Evolutionary conservation across 2,113 vertebrate genomes (phyloP).

Genomic region (Struthidea cinerea): DNA sequence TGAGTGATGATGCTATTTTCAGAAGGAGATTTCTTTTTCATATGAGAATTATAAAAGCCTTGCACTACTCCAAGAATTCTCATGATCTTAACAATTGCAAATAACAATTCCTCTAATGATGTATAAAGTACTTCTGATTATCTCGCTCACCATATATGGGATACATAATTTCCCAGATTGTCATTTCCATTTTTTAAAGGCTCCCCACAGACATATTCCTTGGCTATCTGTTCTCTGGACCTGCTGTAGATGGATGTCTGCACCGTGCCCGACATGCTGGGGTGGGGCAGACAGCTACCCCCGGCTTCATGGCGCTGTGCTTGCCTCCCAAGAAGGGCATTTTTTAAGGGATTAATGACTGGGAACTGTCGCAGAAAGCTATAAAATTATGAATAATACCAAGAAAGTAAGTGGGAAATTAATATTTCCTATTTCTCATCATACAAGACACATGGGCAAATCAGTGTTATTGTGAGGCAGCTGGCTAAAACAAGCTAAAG

Average conservation of each 20-base stretch:
- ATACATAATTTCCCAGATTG: not conserved
- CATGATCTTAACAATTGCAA: not conserved
- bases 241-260: not conserved
- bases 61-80: not conserved
- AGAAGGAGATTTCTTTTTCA: not conserved
- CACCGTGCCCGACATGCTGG: not conserved
- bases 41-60: not conserved
- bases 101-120: not conserved
- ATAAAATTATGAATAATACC: not conserved
- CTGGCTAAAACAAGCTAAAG: not conserved
- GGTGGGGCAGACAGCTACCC: not conserved
- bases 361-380: not conserved
- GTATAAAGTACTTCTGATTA: not conserved
- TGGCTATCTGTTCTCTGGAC: not conserved
- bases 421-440: not conserved
- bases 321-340: not conserved
- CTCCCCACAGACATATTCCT: not conserved
- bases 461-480: not conserved
- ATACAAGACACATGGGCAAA: not conserved
- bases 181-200: not conserved
- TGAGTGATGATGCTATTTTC: not conserved
- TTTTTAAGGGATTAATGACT: not conserved
- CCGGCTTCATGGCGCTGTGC: not conserved
- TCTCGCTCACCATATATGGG: not conserved
- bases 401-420: not conserved